These are phyloP conservation scores for Fulica atra DNA, from an alignment of 2,113 vertebrate species.

Conservation along the genomic window DNA sequence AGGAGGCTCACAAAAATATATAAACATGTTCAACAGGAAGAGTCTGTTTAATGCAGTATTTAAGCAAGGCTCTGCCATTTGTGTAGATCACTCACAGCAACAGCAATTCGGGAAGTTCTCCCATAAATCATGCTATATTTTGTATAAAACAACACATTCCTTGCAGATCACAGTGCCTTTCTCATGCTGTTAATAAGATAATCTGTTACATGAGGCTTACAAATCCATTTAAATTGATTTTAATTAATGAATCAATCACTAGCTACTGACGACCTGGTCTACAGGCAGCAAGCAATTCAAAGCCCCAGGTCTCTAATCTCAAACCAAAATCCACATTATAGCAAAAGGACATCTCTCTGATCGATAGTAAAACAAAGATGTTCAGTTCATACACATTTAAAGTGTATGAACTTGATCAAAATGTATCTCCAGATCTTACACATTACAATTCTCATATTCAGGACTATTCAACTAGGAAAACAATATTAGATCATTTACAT, in stretches of 20 bases:
- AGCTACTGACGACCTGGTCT: constrained; percentile 65
- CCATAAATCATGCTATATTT: constrained; percentile 24
- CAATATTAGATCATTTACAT: constrained; percentile 34
- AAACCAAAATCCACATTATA: constrained; percentile 70
- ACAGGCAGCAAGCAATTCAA: constrained; percentile 66
- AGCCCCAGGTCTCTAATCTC: constrained; percentile 65
- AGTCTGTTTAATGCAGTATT: constrained; percentile 14
- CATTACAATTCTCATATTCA: constrained; percentile 4
- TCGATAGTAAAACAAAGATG: constrained; percentile 52
- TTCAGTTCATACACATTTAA: constrained; percentile 35
- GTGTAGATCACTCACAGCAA: constrained; percentile 32
- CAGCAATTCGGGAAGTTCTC: constrained; percentile 33
- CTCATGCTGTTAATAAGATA: constrained; percentile 76
- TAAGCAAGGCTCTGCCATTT: constrained; percentile 31
- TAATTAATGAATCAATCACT: constrained; percentile 83
- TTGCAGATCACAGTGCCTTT: constrained; percentile 65
- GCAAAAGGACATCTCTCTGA: constrained; percentile 56
- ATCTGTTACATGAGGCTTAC: constrained; percentile 78
- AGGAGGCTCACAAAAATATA: background rate
- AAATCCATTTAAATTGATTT: constrained; percentile 85
- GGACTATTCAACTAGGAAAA: constrained; percentile 1
- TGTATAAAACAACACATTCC: constrained; percentile 69
- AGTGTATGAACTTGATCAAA: constrained; percentile 1
- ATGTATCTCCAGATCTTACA: constrained; percentile 22
- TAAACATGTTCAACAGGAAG: constrained; percentile 19